These are phyloP conservation scores for Aphelenchoides avenae DNA, from an alignment of 1,140 invertebrate species.

Conservation along the genomic window DNA sequence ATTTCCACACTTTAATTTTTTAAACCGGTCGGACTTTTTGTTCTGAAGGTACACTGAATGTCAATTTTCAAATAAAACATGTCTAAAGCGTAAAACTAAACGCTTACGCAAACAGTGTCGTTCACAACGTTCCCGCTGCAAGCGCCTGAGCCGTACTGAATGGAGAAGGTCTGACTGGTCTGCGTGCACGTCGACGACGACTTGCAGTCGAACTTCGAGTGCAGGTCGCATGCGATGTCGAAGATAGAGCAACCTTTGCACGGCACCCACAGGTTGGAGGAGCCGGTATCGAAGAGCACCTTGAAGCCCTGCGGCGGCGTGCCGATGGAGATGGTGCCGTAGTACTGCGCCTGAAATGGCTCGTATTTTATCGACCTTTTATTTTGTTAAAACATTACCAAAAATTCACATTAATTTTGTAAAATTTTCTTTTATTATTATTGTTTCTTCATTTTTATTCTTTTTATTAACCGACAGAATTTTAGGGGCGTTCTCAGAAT, in stretches of 20 bases:
- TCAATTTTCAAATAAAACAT: too few relatives aligned
- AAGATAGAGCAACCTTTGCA: slow-evolving; percentile 85
- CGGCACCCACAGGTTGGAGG: slow-evolving; percentile 89
- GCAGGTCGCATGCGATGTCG: slow-evolving; percentile 64
- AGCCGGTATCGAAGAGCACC: slow-evolving; percentile 94
- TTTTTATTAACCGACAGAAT: too few relatives aligned
- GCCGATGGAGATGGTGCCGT: slow-evolving; percentile 84
- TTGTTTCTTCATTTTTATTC: too few relatives aligned
- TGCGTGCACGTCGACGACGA: slow-evolving; percentile 76
- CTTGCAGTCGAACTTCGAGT: slow-evolving; percentile 85
- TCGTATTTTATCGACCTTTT: too few relatives aligned
- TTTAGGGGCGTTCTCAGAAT: too few relatives aligned
- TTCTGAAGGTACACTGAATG: too few relatives aligned
- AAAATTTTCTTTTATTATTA: too few relatives aligned
- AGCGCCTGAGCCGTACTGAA: slow-evolving; percentile 89
- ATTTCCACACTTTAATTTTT: too few relatives aligned
- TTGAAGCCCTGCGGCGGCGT: slow-evolving; percentile 85
- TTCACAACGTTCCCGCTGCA: slow-evolving; percentile 78
- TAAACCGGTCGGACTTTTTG: too few relatives aligned
- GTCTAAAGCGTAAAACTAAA: slow-evolving; percentile 35
- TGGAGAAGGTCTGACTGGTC: slow-evolving; percentile 85
- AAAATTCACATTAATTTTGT: too few relatives aligned
- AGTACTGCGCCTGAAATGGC: slow-evolving; percentile 66
- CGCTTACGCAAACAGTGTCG: slow-evolving; percentile 48
- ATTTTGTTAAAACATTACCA: too few relatives aligned